Conservation (phyloP, 2,113 vertebrate species). For the Rostratula benghalensis region DNA sequence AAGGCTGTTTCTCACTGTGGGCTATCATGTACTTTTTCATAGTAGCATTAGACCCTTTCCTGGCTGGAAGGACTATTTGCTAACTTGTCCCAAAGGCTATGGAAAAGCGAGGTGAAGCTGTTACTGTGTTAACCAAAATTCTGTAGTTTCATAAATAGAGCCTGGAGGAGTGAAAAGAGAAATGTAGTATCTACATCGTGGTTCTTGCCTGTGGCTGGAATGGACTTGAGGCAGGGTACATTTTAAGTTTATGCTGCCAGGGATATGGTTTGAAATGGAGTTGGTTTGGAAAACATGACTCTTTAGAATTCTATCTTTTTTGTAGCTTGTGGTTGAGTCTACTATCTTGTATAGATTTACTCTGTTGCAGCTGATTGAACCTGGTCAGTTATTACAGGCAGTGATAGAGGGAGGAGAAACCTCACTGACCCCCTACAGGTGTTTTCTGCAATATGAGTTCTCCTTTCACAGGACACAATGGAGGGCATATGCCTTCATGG, state of each 20-base stretch:
- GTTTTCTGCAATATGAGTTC: not conserved
- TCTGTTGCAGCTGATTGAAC: not conserved
- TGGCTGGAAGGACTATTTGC: not conserved
- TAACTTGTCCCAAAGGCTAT: not conserved
- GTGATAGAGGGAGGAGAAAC: not conserved
- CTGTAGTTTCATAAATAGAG: not conserved
- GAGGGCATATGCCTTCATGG: not conserved
- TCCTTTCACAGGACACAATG: not conserved
- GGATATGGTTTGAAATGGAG: too few relatives aligned
- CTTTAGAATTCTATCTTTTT: not conserved
- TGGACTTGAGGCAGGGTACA: not conserved
- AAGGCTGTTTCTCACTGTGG: accelerated
- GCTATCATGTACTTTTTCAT: not conserved
- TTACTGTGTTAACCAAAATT: not conserved
- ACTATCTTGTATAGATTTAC: not conserved
- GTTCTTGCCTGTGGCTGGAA: not conserved
- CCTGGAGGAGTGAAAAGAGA: not conserved
- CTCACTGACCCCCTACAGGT: not conserved
- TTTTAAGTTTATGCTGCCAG: not conserved
- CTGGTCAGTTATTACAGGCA: not conserved
- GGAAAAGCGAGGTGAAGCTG: not conserved
- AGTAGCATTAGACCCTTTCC: not conserved
- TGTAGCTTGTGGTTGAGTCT: not conserved
- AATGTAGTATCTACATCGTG: accelerated
- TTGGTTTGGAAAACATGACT: not conserved